phyloP scores from a whole-genome alignment of 2,888 invertebrate genomes.

The Stramonita haemastoma region DNA sequence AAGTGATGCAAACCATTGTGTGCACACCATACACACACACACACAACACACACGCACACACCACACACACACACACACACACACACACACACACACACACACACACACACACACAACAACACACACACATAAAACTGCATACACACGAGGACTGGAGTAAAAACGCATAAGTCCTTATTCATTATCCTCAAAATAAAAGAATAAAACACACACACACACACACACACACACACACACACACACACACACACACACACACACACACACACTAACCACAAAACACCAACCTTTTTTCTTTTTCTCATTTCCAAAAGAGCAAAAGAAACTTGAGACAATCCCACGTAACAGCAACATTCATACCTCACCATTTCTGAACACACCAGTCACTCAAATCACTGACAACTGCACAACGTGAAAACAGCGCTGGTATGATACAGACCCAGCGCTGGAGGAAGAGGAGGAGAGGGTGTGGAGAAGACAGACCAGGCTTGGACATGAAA shows the following conservation, averaged over 20 bases:
- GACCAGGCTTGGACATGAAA: neutral
- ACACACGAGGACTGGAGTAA: too few species aligned
- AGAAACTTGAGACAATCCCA: too few species aligned
- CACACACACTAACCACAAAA: neutral
- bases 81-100: neutral
- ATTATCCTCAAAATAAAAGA: too few species aligned
- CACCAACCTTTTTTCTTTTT: too few species aligned
- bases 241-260: neutral
- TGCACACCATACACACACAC: neutral
- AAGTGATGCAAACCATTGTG: too few species aligned
- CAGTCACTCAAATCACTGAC: neutral
- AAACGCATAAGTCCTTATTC: too few species aligned
- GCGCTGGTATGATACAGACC: neutral
- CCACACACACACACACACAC: neutral
- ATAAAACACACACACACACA: neutral
- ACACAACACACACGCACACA: neutral
- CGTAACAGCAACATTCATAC: too few species aligned
- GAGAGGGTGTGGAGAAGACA: neutral
- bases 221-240: neutral
- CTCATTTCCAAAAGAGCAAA: too few species aligned
- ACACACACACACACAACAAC: neutral
- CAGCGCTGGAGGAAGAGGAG: neutral
- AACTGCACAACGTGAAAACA: neutral
- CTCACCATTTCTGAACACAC: too few species aligned
- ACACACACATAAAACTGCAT: neutral